Base-by-base conservation (phyloP, 1,140 invertebrate species). In the Whitmania pigra region DNA sequence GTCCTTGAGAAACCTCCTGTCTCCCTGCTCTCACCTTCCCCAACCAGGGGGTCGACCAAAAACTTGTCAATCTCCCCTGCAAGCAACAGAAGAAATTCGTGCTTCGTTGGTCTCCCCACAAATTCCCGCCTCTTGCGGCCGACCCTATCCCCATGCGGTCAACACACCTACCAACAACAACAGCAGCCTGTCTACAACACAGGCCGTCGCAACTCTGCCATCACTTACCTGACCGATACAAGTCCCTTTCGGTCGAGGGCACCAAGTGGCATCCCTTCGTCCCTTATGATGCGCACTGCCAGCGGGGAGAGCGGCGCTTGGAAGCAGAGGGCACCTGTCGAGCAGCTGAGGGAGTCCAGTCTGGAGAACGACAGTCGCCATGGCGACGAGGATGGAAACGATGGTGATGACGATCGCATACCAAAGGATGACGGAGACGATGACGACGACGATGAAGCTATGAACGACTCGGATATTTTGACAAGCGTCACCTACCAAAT, bases 401-500 rank as follows among this genome's bases (percentile, higher is more conserved):
- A 63, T n/a, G 22, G 15, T 13, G 29, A 22, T 63, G 57, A 22
- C 57, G 22, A 31, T 31, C 22, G 22, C 57, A 13, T 31, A 49
- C 22, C 29, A 40, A 55, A 60, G 40, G 67, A 55, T 22, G 72
- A 40, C n/a, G 72, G 54, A 7, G 67, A 29, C 27, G 72, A 70
- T 5, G 72, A 73, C 13, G 54, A 49, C 27, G 67, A 68, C 49
- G 53, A 69, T 29, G 68, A 69, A 6, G 53, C 53, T n/a, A 25
- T 22, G 36, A 31, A 53, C 18, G 67, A 53, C 27, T 67, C 29
- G 25, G 72, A 55, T 18, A 40, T 22, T 27, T 40, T 57, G 25
- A 29, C 53, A 31, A 43, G 20, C n/a, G 29, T 66, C 60, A 66
- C 66, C 22, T 73, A 72, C 36, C 53, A 73, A 22, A 68, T 75